Evolutionary conservation across 1,140 invertebrate species (phyloP), one percentile per base, ranked within the genome.

Genomic region (Drosophila funebris): DNA sequence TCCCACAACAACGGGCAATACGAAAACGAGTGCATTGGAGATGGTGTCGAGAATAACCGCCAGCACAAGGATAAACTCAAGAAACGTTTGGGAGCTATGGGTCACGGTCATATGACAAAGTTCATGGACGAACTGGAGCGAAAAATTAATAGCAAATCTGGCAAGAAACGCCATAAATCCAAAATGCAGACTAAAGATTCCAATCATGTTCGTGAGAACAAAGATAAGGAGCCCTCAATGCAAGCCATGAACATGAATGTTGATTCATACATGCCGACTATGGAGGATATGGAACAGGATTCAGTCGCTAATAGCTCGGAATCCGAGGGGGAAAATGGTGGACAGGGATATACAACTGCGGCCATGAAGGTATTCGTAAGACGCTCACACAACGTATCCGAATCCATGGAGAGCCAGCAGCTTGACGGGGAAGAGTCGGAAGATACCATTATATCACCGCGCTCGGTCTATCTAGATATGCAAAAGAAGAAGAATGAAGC

Each of bases 351-450:
- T n/a, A 33, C 48, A 29, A 33, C 48, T 31, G 48, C 73, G 5
- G 67, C 72, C 0, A 67, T 88, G 69, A 75, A 90, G 18, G 82
- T 90, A 0, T 90, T 90, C 36, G 46, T 83, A 11, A 56, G 88
- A 33, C 82, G 79, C 37, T 72, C 54, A 7, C 70, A 87, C 6
- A 18, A 13, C 9, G 57, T 76, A 0, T 20, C 50, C 0, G 22
- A 60, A 13, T 24, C 52, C 3, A 48, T 39, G 8, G 24, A 75
- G 43, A 7, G 18, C 13, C 22, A 56, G 13, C 5, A 41, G 4
- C 46, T 57, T 0, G 41, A 46, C 1, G 37, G 43, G 5, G 50
- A 54, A 4, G 61, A 62, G 4, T 27, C 27, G n/a, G 63, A 52
- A 4, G 50, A 75, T 0, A 50, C 44, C 2, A 27, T 54, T 2